phyloP scores from a whole-genome alignment of 1,140 invertebrate genomes.

The Zelostemma sp. region DNA sequence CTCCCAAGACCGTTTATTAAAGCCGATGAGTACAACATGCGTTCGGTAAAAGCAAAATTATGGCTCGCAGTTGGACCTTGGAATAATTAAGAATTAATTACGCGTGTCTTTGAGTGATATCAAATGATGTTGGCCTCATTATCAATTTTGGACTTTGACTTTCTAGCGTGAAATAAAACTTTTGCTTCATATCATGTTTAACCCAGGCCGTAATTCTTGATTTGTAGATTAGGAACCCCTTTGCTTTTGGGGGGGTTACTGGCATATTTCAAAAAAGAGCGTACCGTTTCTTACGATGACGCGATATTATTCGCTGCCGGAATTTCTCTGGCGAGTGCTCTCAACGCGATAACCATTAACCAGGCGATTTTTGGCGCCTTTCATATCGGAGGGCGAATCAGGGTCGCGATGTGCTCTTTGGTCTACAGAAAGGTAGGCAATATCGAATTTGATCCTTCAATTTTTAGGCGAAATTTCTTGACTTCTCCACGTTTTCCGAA shows the following conservation, averaged over 20 bases:
- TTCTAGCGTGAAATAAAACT: neutral
- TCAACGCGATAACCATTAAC: conserved; percentile 72
- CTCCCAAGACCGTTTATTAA: no score
- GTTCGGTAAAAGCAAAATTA: no score
- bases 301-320: conserved; percentile 74
- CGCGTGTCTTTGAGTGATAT: no score
- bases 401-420: conserved; percentile 76
- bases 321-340: conserved; percentile 71
- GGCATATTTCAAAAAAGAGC: conserved; percentile 69
- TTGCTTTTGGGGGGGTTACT: conserved; percentile 72
- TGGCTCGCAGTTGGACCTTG: no score
- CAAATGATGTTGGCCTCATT: no score
- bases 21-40: no score
- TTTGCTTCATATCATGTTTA: neutral
- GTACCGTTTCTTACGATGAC: conserved; percentile 55
- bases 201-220: conserved; percentile 31
- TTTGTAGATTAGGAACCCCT: conserved; percentile 65
- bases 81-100: no score
- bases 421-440: conserved; percentile 80
- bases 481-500: no score
- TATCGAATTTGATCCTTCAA: no score
- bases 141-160: neutral
- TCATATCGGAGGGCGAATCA: conserved; percentile 73
- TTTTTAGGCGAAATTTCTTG: no score
- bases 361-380: conserved; percentile 74